A percentile compares a stretch with the other conserved stretches of the same genome.
phyloP scores from a whole-genome alignment of 2,888 invertebrate species.

The Shargacucullia verbasci region DNA sequence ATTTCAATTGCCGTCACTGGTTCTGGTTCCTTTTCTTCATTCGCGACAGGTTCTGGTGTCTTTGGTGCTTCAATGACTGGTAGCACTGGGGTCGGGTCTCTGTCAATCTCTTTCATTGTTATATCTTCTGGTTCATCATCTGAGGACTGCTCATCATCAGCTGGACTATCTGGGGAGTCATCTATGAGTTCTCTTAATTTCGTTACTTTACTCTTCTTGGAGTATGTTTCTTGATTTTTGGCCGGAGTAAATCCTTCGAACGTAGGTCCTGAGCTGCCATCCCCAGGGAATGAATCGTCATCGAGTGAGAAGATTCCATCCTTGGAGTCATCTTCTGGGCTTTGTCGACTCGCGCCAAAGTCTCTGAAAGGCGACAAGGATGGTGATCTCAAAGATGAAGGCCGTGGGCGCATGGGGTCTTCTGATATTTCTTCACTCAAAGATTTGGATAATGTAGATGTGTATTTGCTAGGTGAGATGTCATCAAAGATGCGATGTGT shows the following conservation, averaged over 20 bases:
- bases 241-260: conserved; percentile 89
- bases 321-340: conserved; percentile 90
- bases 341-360: conserved; percentile 87
- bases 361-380: conserved; percentile 85
- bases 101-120: conserved; percentile 66
- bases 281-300: conserved; percentile 90
- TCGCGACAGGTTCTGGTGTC: conserved; percentile 43
- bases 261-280: conserved; percentile 84
- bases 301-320: conserved; percentile 89
- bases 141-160: conserved; percentile 87
- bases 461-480: conserved; percentile 85
- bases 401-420: conserved; percentile 73
- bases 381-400: conserved; percentile 77
- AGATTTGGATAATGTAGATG: conserved; percentile 81
- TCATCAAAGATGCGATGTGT: conserved; percentile 87
- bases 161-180: conserved; percentile 85
- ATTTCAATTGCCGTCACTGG: conserved; percentile 59
- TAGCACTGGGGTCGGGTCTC: conserved; percentile 64
- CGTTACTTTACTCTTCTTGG: conserved; percentile 85
- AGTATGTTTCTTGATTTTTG: conserved; percentile 88
- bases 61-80: conserved; percentile 64
- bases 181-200: conserved; percentile 84
- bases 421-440: conserved; percentile 89
- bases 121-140: conserved; percentile 79
- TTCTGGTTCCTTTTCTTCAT: conserved; percentile 55